phyloP scores from a whole-genome alignment of 1,140 invertebrate genomes.

The Bursaphelenchus mucronatus region DNA sequence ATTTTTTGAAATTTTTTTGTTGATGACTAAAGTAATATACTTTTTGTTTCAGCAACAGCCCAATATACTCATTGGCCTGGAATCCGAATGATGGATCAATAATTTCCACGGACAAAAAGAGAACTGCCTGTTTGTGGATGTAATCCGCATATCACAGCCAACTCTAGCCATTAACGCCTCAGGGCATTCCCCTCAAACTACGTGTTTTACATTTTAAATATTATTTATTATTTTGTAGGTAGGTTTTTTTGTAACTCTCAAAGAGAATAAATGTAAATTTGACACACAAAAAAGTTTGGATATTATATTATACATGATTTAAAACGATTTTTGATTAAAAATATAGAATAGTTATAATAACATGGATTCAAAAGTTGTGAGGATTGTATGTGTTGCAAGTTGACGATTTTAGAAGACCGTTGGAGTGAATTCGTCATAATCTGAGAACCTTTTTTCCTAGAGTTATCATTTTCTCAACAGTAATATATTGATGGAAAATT shows the following conservation, averaged over 20 bases:
- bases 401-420: constrained; percentile 59
- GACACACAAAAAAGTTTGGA: neutral
- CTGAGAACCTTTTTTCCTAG: too few species aligned
- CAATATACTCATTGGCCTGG: constrained; percentile 39
- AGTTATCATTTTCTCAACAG: too few species aligned
- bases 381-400: constrained; percentile 61
- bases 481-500: too few species aligned
- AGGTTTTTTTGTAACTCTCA: too few species aligned
- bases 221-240: too few species aligned
- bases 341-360: neutral
- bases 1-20: constrained; percentile 8
- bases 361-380: constrained; percentile 45
- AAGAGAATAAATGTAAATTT: too few species aligned
- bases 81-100: constrained; percentile 33
- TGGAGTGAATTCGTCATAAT: constrained; percentile 51
- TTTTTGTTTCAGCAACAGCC: constrained; percentile 26
- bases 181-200: too few species aligned
- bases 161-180: too few species aligned
- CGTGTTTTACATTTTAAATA: too few species aligned
- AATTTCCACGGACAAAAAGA: constrained; percentile 37
- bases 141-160: constrained; percentile 13
- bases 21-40: neutral
- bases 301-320: neutral
- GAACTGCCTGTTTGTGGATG: constrained; percentile 36
- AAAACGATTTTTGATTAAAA: constrained; percentile 1